Percentiles rank a stretch among this genome's conserved stretches.
Evolutionary conservation across 2,113 vertebrate genomes (phyloP).

Genomic region (Lamprotornis superbus): DNA sequence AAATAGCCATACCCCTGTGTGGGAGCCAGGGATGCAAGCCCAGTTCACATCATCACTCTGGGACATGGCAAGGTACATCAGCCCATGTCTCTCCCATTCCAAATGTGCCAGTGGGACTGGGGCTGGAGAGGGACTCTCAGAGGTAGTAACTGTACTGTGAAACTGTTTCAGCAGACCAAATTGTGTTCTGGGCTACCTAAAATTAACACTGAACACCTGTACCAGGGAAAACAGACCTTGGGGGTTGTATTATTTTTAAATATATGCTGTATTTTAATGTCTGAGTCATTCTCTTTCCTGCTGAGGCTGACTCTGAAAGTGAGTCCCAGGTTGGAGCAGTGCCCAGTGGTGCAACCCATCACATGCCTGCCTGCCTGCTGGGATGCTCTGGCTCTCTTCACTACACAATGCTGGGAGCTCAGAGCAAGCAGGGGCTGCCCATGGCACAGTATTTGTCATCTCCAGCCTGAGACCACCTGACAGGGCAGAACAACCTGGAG

Average conservation of each 20-base stretch:
- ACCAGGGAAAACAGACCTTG: background rate
- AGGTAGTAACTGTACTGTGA: background rate
- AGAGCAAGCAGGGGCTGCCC: background rate
- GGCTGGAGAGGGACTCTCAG: background rate
- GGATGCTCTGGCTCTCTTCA: background rate
- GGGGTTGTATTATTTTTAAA: background rate
- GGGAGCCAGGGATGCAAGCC: background rate
- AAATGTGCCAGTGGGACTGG: background rate
- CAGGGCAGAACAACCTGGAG: background rate
- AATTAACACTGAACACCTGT: background rate
- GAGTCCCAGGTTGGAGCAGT: rapidly evolving
- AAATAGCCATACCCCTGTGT: background rate
- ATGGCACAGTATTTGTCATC: background rate
- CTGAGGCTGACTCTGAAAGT: background rate
- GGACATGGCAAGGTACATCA: background rate
- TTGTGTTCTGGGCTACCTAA: background rate
- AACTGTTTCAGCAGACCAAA: background rate
- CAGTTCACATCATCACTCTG: background rate
- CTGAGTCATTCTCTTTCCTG: background rate
- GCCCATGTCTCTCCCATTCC: background rate
- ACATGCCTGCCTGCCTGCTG: background rate
- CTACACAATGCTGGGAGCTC: background rate
- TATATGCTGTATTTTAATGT: background rate
- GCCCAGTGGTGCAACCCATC: background rate
- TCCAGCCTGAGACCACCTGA: background rate